Percentiles rank a stretch among this genome's conserved stretches.
Evolutionary conservation across 2,797 vertebrate genomes (phyloP).

Genomic region (Coluber constrictor): DNA sequence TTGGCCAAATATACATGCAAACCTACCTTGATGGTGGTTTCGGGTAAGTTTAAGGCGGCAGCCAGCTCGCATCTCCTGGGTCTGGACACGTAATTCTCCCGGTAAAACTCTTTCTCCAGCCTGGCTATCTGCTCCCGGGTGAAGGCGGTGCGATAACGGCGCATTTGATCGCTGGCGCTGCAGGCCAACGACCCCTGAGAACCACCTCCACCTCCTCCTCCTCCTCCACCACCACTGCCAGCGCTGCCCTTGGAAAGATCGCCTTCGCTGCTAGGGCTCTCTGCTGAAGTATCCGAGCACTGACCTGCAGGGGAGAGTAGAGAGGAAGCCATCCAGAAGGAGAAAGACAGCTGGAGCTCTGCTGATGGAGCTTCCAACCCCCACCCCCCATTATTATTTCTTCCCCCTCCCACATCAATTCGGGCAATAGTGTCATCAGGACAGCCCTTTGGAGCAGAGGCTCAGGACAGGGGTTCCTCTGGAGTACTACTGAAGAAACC

Average conservation of each 20-base stretch:
- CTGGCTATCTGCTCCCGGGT: slow-evolving; percentile 95
- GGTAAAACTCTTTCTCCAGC: slow-evolving; percentile 96
- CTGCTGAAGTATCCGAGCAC: slow-evolving; percentile 62
- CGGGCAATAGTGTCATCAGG: background rate
- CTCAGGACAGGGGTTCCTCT: background rate
- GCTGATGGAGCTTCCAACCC: background rate
- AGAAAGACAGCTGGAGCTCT: background rate
- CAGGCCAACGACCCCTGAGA: slow-evolving; percentile 84
- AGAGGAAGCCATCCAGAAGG: slow-evolving; percentile 36
- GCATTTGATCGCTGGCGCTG: slow-evolving; percentile 89
- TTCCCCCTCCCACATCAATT: background rate
- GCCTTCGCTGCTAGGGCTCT: slow-evolving; percentile 65
- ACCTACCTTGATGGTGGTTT: slow-evolving; percentile 96
- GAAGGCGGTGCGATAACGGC: slow-evolving; percentile 95
- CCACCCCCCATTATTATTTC: background rate
- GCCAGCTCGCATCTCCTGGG: slow-evolving; percentile 94
- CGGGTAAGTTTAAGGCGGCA: slow-evolving; percentile 92
- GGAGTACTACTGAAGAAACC: background rate
- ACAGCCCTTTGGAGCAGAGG: too few relatives aligned
- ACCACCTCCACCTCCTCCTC: slow-evolving; percentile 70
- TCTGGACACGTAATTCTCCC: slow-evolving; percentile 97
- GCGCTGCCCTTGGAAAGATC: slow-evolving; percentile 71
- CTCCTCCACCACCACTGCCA: background rate
- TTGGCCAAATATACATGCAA: background rate
- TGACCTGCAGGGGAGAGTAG: slow-evolving; percentile 63